Base-by-base conservation (phyloP, 2,888 invertebrate genomes). In the Leptopilina myrica region DNA sequence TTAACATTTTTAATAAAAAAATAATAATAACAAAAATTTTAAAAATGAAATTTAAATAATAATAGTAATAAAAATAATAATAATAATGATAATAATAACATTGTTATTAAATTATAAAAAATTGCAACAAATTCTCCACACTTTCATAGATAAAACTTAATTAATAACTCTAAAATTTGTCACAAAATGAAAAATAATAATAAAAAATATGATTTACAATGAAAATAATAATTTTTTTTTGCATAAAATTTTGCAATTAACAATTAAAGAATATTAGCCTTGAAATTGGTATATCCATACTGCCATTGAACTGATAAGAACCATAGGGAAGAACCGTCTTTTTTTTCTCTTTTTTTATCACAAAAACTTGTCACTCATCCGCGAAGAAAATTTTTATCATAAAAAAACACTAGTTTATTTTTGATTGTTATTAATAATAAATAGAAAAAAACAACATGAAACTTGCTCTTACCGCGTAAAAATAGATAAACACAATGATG, bases 401-500 rank as follows among this genome's bases (percentile, higher is more conserved):
- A 40, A 69, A n/a, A 56, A 73, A 73, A 53, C 56, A 73, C 73
- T 59, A n/a, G 43, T 43, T 5, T 62, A 20, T 62, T 62, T 33
- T 62, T 62, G 9, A 20, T 8, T n/a, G 5, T 26, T 7, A 20
- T 33, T 33, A 33, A 33, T 33, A 15, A 49, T 7, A 43, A 15
- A 15, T 46, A 6, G 53, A 26, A 49, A 3, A 33, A 7, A 33
- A 56, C 8, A 33, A 53, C 14, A 53, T 20, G 33, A 53, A 73
- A 15, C 53, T 73, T 14, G n/a, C 11, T 73, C 73, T 73, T 73
- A 73, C 73, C 73, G 73, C 73, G 56, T n/a, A 56, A 73, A 40
- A 73, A 73, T 73, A 26, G 56, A 73, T 73, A 73, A 49, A 26
- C 56, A 73, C 73, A n/a, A 56, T 5, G 73, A 73, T 56, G 33